Evolutionary conservation across 2,113 vertebrate species (phyloP).

Genomic region (Proteles cristata): DNA sequence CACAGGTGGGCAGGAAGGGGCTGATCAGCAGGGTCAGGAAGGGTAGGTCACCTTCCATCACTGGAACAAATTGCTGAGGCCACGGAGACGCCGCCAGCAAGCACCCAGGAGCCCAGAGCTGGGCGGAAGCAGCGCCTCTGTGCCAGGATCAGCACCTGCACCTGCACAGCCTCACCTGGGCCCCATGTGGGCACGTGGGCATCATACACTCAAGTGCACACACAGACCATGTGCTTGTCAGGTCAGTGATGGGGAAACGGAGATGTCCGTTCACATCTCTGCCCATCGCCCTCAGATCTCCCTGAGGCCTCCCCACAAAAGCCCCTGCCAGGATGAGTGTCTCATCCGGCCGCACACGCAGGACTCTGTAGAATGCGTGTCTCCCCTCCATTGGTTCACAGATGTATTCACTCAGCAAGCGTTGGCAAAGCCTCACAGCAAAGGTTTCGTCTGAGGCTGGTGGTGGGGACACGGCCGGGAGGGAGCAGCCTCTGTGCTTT

Average conservation of each 20-base stretch:
- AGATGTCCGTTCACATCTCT: rapidly evolving
- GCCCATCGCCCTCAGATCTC: too few relatives aligned
- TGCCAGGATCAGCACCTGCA: not conserved
- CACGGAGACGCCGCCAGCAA: rapidly evolving
- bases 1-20: not conserved
- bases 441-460: not conserved
- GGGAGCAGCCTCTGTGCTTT: rapidly evolving
- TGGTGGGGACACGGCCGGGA: rapidly evolving
- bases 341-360: not conserved
- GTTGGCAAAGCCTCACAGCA: rapidly evolving
- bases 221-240: rapidly evolving
- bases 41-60: rapidly evolving
- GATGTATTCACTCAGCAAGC: not conserved
- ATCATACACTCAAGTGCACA: not conserved
- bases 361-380: not conserved
- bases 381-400: not conserved
- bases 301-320: not conserved
- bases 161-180: not conserved
- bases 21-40: not conserved
- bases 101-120: not conserved
- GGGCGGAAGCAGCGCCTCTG: too few relatives aligned
- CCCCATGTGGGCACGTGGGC: not conserved
- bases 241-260: rapidly evolving
- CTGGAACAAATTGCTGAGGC: not conserved
- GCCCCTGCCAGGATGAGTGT: rapidly evolving